Base-by-base conservation (phyloP, 1,140 invertebrate genomes). In the Hycleus phaleratus region DNA sequence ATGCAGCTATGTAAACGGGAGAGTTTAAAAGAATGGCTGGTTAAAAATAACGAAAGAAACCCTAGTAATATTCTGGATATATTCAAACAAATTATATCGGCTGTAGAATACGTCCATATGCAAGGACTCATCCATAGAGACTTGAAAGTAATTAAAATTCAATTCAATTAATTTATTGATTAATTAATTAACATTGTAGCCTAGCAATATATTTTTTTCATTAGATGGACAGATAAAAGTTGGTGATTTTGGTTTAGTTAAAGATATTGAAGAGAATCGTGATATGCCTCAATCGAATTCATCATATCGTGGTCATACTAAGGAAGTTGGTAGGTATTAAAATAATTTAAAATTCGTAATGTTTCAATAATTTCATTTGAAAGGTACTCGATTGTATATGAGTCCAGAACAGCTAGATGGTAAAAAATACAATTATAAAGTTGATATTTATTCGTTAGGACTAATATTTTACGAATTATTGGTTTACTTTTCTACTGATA, bases 141-240 rank as follows among this genome's bases (percentile, higher is more conserved):
- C 78, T 80, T 98, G 18, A 97, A 98, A 78, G 87, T 89, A 77
- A 68, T 10, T 38, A 47, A 9, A 25, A 32, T 53, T 25, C 3
- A 38, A 38, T 49, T 5, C 9, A 10, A 7, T 25, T 5, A 18
- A 24, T 11, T 3, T 49, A 38, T 32, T 32, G 8, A 38, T 60
- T 53, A 42, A 38, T 58, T 49, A 51, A 58, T 59, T 6, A 45
- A 45, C 4, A 47, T 79, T 80, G 55, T 70, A 90, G 84, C 95
- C 95, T 2, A 94, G 93, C 46, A 97, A 98, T 74, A 97, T 97
- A 66, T 95, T 97, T 73, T 97, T 97, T 72, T 89, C 93, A 0
- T 79, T 83, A 49, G 91, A 96, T 75, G 89, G 88, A 4, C 82
- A 86, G 63, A 85, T 98, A 3, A 98, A 98, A 78, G 87, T 98